Base-by-base conservation (phyloP, 2,113 vertebrate species). In the Crotalus tigris region DNA sequence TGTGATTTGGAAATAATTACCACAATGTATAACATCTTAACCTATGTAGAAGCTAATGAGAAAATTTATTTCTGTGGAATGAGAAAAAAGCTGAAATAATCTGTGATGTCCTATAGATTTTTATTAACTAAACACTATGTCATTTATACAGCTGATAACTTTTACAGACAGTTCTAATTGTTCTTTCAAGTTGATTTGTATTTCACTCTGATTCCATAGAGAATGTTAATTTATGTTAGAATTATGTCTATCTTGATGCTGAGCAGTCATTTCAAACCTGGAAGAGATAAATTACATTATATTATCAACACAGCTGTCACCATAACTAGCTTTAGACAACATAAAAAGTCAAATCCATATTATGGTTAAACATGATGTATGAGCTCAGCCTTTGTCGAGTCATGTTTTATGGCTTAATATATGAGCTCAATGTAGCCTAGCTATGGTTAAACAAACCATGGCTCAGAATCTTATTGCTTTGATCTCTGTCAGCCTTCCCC, bases 1-100 rank as follows among this genome's bases (percentile, higher is more conserved):
- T 98, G 96, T 98, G 97, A 97, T 97, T 98, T 98, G 97, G 97
- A 98, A 98, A 97, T 97, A 98, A 98, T 98, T 97, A 98, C 97
- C 97, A 97, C 97, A 97, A 96, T 96, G 96, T 97, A 94, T 96
- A 98, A 97, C 97, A 98, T 97, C 93, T 97, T 96, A 97, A 96
- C 95, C 96, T 96, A 96, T 91, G 95, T 96, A 94, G 95, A 96
- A 97, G 96, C 97, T 97, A 97, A 96, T 96, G 96, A 97, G 94
- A 96, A 95, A 95, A 89, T 91, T 96, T 53, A 94, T 97, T 97
- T 96, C 46, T 46, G 92, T 95, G 58, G 92, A 12, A 39, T 90
- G 61, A 92, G 93, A 96, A 91, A 85, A 91, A 91, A 93, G n/a
- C 69, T 53, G 55, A 93, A 86, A 12, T 93, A 54, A 49, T 23